Conservation (phyloP, 2,797 vertebrate genomes). For the Rachycentron canadum region DNA sequence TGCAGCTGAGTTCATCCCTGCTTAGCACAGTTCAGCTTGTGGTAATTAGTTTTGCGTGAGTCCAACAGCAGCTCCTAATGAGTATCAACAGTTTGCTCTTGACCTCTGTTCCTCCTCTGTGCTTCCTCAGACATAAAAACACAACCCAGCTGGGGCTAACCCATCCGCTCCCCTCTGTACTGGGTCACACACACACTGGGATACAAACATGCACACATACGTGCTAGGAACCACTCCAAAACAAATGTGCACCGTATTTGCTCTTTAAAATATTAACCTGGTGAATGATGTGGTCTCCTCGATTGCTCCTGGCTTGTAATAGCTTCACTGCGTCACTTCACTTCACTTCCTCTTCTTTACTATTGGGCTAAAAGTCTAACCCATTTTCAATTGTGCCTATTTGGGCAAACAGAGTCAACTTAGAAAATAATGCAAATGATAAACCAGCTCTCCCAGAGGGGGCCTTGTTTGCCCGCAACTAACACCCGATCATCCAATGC, state of each 20-base stretch:
- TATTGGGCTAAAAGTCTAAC: neutral
- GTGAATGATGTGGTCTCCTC: neutral
- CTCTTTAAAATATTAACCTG: neutral
- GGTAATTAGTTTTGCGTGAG: slow-evolving; percentile 68
- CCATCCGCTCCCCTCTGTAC: slow-evolving; percentile 65
- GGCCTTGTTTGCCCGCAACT: slow-evolving; percentile 28
- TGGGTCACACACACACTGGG: neutral
- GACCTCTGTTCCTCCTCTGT: slow-evolving; percentile 62
- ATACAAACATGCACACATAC: slow-evolving; percentile 11
- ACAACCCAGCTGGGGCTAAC: slow-evolving; percentile 66
- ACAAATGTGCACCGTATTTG: neutral
- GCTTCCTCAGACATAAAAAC: slow-evolving; percentile 76
- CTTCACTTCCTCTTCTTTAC: neutral
- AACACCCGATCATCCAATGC: slow-evolving; percentile 24
- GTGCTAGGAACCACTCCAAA: neutral
- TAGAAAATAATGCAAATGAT: slow-evolving; percentile 24
- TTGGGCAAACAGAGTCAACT: slow-evolving; percentile 27
- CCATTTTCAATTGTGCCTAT: slow-evolving; percentile 3
- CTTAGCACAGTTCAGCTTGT: slow-evolving; percentile 44
- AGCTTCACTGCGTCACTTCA: neutral
- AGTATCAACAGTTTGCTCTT: slow-evolving; percentile 74
- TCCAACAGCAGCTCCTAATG: slow-evolving; percentile 65
- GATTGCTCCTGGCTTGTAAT: neutral
- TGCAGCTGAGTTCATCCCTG: slow-evolving; percentile 34
- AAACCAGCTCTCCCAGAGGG: slow-evolving; percentile 25